Conservation (phyloP, 2,888 invertebrate genomes). For the Meteorus cinctellus region DNA sequence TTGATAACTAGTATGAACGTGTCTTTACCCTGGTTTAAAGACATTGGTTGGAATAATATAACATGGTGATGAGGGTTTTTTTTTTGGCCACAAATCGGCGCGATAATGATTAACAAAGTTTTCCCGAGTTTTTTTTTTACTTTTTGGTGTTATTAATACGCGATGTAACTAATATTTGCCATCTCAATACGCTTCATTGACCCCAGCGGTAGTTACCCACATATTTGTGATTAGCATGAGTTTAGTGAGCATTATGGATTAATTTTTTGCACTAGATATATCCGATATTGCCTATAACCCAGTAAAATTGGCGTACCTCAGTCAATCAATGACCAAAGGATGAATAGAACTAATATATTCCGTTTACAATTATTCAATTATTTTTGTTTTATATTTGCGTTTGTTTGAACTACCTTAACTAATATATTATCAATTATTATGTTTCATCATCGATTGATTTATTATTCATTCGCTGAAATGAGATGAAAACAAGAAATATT, state of each 20-base stretch:
- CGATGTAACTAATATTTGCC: slow-evolving; percentile 40
- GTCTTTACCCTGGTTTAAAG: slow-evolving; percentile 62
- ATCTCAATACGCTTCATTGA: not conserved
- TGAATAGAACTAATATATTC: slow-evolving; percentile 15
- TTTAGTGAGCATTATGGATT: not conserved
- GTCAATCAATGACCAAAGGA: not conserved
- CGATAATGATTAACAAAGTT: slow-evolving; percentile 30
- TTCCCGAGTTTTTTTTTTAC: slow-evolving; percentile 30
- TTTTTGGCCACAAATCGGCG: not conserved
- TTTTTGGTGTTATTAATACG: slow-evolving; percentile 45
- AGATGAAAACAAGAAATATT: not conserved
- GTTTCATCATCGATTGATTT: not conserved
- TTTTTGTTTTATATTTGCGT: not conserved
- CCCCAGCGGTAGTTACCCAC: not conserved
- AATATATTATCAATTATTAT: slow-evolving; percentile 8
- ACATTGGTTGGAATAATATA: slow-evolving; percentile 62
- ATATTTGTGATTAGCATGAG: not conserved
- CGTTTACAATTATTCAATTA: not conserved
- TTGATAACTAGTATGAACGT: slow-evolving; percentile 63
- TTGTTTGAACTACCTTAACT: slow-evolving; percentile 18
- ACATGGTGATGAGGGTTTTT: slow-evolving; percentile 54
- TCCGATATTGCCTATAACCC: not conserved
- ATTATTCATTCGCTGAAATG: not conserved
- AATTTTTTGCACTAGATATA: not conserved
- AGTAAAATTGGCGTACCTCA: not conserved